These are phyloP conservation scores for Temnothorax unifasciatus DNA, from an alignment of 2,888 invertebrate species.

Conservation along the genomic window DNA sequence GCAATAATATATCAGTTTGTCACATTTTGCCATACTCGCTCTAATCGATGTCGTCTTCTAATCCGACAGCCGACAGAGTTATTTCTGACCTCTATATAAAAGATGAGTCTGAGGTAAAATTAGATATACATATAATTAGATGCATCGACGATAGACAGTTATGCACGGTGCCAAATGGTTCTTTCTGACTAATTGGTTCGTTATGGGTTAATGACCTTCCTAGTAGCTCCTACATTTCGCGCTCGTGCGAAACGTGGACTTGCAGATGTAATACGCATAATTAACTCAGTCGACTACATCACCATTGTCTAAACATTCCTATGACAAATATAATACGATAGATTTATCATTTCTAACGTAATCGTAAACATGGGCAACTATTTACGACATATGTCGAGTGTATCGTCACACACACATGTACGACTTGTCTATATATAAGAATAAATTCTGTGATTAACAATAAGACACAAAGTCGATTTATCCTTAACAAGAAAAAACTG, in stretches of 20 bases:
- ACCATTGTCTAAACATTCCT: conserved; percentile 25
- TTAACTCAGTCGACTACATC: background rate
- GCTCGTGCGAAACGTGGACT: background rate
- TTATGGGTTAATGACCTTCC: conserved; percentile 23
- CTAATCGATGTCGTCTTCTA: background rate
- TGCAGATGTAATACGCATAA: background rate
- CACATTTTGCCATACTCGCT: background rate
- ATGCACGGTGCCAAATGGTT: conserved; percentile 57
- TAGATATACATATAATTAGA: conserved; percentile 11
- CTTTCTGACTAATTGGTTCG: conserved; percentile 53
- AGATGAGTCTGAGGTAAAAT: background rate
- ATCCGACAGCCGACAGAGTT: background rate
- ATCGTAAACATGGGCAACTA: background rate
- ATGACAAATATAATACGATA: background rate
- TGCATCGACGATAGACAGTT: background rate
- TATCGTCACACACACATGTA: background rate
- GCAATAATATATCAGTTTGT: background rate
- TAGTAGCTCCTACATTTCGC: background rate
- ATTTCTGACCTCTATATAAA: too few relatives aligned
- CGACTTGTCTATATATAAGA: background rate
- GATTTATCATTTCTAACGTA: conserved; percentile 6
- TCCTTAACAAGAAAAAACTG: background rate
- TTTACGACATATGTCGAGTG: background rate
- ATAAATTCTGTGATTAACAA: background rate
- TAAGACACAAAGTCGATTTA: background rate